Conservation (phyloP, 1,140 invertebrate species). For the Oncopodura yosiiana region DNA sequence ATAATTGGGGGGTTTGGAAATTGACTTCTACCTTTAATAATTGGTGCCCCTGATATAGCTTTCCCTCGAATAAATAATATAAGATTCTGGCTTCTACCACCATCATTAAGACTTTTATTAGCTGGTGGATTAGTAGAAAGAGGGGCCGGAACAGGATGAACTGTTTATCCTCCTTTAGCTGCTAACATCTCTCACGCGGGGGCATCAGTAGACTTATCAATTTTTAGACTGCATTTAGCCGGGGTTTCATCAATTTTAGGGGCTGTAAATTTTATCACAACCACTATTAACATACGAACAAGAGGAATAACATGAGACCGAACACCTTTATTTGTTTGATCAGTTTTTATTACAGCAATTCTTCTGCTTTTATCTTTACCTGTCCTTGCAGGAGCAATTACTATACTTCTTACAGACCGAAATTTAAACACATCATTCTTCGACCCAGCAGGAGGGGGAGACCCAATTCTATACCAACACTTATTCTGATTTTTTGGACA, state of each 20-base stretch:
- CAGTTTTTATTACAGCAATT: conserved; percentile 56
- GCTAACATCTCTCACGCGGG: conserved; percentile 47
- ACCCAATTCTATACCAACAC: conserved; percentile 48
- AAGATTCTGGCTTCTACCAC: conserved; percentile 60
- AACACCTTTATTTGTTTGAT: conserved; percentile 48
- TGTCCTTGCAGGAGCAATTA: conserved; percentile 61
- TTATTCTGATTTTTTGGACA: conserved; percentile 55
- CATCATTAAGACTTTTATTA: conserved; percentile 51
- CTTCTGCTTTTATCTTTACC: conserved; percentile 55
- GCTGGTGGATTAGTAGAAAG: conserved; percentile 48
- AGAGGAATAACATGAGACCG: conserved; percentile 37
- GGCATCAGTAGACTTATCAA: conserved; percentile 53
- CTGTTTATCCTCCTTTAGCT: conserved; percentile 57
- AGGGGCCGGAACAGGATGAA: conserved; percentile 54
- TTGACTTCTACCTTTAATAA: conserved; percentile 61
- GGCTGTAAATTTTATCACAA: conserved; percentile 52
- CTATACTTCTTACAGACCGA: conserved; percentile 52
- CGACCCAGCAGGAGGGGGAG: conserved; percentile 43
- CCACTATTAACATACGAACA: conserved; percentile 41
- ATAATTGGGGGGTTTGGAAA: conserved; percentile 71
- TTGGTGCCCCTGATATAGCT: conserved; percentile 60
- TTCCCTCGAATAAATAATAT: conserved; percentile 68
- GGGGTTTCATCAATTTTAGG: conserved; percentile 58
- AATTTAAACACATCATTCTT: conserved; percentile 47
- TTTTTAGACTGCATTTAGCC: conserved; percentile 57